Evolutionary conservation across 1,140 invertebrate genomes (phyloP).

Genomic region (Drusus annulatus): DNA sequence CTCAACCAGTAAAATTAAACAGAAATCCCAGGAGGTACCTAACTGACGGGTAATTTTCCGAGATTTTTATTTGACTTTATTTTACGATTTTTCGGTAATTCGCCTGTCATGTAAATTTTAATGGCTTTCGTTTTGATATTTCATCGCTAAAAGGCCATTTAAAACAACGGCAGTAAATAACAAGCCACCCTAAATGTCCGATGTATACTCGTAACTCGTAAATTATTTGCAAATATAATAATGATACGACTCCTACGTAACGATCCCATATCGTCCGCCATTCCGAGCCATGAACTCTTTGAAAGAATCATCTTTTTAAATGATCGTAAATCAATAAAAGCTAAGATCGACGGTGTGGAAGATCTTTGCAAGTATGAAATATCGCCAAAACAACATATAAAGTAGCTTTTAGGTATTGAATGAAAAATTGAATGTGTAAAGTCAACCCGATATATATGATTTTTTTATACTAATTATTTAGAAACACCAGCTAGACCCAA

Average conservation of each 20-base stretch:
- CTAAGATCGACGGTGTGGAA: not conserved
- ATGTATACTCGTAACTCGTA: constrained; percentile 20
- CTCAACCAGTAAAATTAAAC: too few species aligned
- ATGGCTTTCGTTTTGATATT: constrained; percentile 5
- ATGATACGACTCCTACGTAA: not conserved
- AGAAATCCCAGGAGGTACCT: too few species aligned
- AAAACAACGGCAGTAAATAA: constrained; percentile 42
- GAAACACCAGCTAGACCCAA: too few species aligned
- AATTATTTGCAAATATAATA: constrained; percentile 30
- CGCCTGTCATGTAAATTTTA: constrained; percentile 29
- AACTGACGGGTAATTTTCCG: not conserved
- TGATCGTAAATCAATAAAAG: constrained; percentile 9
- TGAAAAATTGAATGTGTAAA: too few species aligned
- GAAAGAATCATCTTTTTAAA: constrained; percentile 12
- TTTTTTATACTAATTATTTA: too few species aligned
- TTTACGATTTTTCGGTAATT: not conserved
- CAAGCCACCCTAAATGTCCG: not conserved
- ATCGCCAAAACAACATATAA: not conserved
- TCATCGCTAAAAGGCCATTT: constrained; percentile 21
- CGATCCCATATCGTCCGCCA: constrained; percentile 18
- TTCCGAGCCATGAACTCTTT: not conserved
- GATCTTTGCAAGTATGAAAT: not conserved
- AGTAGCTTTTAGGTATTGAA: too few species aligned
- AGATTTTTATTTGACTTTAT: not conserved
- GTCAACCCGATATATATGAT: too few species aligned